These are phyloP conservation scores for Neopipo cinnamomea DNA, from an alignment of 2,113 vertebrate species.

Conservation along the genomic window DNA sequence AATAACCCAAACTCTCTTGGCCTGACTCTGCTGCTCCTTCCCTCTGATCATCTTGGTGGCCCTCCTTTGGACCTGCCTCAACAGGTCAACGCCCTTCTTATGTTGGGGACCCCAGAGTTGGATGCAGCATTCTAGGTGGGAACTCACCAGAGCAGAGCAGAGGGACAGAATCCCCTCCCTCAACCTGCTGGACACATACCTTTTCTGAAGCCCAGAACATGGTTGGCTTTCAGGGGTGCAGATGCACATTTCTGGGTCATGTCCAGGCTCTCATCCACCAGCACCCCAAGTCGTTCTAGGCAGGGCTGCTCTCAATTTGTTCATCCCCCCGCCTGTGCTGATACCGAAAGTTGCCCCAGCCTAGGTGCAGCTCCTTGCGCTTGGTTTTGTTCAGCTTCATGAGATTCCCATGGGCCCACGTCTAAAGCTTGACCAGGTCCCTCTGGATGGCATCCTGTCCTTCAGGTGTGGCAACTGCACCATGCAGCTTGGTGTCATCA, in stretches of 20 bases:
- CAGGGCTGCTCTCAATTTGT: not conserved
- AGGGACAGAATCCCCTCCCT: not conserved
- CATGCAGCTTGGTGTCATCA: not conserved
- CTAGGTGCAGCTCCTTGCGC: not conserved
- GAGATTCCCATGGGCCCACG: not conserved
- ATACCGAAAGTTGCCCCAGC: too few relatives aligned
- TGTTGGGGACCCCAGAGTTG: not conserved
- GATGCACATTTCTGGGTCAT: not conserved
- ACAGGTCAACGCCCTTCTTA: not conserved
- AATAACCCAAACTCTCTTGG: not conserved
- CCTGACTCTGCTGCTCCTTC: not conserved
- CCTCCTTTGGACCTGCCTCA: not conserved
- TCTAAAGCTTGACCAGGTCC: not conserved
- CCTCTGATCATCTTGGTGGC: not conserved
- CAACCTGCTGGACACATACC: fast-evolving
- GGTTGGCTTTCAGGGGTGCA: not conserved
- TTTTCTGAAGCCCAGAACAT: not conserved
- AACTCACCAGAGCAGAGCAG: not conserved
- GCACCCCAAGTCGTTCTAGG: not conserved
- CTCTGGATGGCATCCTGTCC: not conserved
- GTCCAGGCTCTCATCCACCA: not conserved
- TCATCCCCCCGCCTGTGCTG: not conserved
- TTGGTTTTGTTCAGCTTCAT: not conserved
- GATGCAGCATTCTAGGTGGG: not conserved
- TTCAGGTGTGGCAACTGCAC: not conserved